These are phyloP conservation scores for Thecophora atra DNA, from an alignment of 2,888 invertebrate species.

Conservation along the genomic window DNA sequence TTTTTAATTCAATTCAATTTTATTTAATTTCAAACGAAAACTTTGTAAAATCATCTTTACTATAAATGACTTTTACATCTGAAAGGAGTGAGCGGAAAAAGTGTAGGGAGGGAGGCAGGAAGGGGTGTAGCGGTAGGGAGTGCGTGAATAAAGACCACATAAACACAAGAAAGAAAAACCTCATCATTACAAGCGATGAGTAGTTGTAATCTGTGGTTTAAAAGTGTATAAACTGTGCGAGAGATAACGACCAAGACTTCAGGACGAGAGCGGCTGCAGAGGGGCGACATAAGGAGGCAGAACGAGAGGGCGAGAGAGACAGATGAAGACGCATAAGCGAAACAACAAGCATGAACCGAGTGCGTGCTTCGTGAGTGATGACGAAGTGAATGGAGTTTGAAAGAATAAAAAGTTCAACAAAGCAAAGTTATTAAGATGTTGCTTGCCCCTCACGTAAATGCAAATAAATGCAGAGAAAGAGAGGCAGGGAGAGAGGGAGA, in stretches of 20 bases:
- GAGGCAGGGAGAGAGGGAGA: neutral
- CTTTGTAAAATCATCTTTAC: too few relatives aligned
- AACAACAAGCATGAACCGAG: neutral
- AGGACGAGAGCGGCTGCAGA: neutral
- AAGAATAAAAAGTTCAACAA: conserved; percentile 43
- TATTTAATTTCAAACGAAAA: too few relatives aligned
- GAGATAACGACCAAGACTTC: too few relatives aligned
- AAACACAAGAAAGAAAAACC: neutral
- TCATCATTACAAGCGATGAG: conserved; percentile 13
- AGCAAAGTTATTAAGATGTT: conserved; percentile 44
- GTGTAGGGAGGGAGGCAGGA: neutral
- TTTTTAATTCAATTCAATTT: too few relatives aligned
- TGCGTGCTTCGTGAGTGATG: conserved; percentile 7
- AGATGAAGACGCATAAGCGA: neutral
- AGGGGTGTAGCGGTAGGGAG: too few relatives aligned
- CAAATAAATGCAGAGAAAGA: neutral
- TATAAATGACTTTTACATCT: too few relatives aligned
- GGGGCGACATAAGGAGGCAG: neutral
- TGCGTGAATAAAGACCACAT: too few relatives aligned
- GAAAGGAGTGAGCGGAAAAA: too few relatives aligned
- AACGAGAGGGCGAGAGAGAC: neutral
- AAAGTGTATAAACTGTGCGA: conserved; percentile 24
- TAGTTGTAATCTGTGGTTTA: conserved; percentile 23
- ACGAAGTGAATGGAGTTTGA: conserved; percentile 36
- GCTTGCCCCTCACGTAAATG: conserved; percentile 27